Base-by-base conservation (phyloP, 1,140 invertebrate genomes). In the Apis florea region DNA sequence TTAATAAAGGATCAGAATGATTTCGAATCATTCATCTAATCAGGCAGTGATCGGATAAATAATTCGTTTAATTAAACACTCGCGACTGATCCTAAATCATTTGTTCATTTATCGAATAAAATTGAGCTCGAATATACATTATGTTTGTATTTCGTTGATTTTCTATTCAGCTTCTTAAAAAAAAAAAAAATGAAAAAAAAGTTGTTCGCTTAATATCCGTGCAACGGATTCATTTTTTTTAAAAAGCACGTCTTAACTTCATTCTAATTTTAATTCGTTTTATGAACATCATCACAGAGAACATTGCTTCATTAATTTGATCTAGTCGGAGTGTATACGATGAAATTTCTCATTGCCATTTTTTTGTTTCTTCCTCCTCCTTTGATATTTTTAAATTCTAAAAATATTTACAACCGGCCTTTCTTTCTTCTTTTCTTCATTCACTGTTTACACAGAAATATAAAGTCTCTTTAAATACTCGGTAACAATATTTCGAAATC, bases 1-100 rank as follows among this genome's bases (percentile, higher is more conserved):
- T 71, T 24, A 53, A 53, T 19, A 63, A 63, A 79, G 13, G 47
- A 66, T 67, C 53, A 64, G 51, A 74, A 64, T 40, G n/a, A n/a
- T 53, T 31, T 59, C 31, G 12, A 47, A 66, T 49, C 47, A 73
- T 80, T 67, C 53, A 51, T 17, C n/a, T 67, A 53, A 54, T 11
- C 49, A 51, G 79, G 79, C 79, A 81, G 79, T 75, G 79, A 59
- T 81, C 19, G 71, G 15, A 67, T 26, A 58, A 67, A 51, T 40
- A 67, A 40, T 58, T 75, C 13, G 24, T 75, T 68, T 26, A 61
- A 61, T 15, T 26, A n/a, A 58, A 58, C n/a, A 4, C 15, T 31
- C 61, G 53, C 21, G 40, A 56, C 19, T 63, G 17, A 21, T 56
- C 21, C 51, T 24, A 53, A 68, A 13, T 64, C 54, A 40, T 49